Evolutionary conservation across 2,888 invertebrate genomes (phyloP).

Genomic region (Papilio elwesi): DNA sequence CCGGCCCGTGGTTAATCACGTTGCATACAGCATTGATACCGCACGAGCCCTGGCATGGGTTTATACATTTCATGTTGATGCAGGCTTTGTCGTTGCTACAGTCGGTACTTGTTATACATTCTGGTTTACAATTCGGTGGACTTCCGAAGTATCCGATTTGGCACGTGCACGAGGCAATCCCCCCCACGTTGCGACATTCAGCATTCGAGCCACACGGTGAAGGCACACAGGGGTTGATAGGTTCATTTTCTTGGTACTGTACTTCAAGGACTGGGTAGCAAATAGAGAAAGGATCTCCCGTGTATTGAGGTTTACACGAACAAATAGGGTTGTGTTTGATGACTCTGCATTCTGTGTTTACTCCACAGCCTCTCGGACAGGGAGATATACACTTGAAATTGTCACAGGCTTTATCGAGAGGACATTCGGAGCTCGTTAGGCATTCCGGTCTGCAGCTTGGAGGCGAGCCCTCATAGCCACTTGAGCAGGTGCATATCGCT

Average conservation of each 20-base stretch:
- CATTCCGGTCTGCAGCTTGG: constrained; percentile 89
- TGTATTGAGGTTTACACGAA: constrained; percentile 85
- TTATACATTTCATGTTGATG: constrained; percentile 89
- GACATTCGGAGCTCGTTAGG: constrained; percentile 87
- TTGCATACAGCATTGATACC: constrained; percentile 89
- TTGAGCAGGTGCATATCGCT: constrained; percentile 89
- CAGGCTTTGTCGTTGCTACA: constrained; percentile 90
- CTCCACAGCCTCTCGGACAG: constrained; percentile 88
- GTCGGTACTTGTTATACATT: constrained; percentile 89
- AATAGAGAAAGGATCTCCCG: constrained; percentile 86
- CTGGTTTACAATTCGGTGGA: constrained; percentile 90
- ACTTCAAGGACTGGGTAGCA: constrained; percentile 67
- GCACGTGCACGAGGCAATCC: constrained; percentile 87
- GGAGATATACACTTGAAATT: constrained; percentile 89
- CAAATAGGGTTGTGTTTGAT: constrained; percentile 89
- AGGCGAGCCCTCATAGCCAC: constrained; percentile 87
- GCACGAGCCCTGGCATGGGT: constrained; percentile 91
- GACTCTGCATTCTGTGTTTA: constrained; percentile 88
- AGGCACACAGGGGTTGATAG: constrained; percentile 87
- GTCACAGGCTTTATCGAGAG: constrained; percentile 86
- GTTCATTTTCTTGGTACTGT: constrained; percentile 55
- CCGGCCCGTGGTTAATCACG: constrained; percentile 90
- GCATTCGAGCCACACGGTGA: constrained; percentile 91
- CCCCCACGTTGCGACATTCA: constrained; percentile 82
- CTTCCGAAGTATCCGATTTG: constrained; percentile 86